Percentiles rank a stretch among this genome's conserved stretches.
Evolutionary conservation across 2,113 vertebrate species (phyloP).

Genomic region (Phalacrocorax aristotelis): DNA sequence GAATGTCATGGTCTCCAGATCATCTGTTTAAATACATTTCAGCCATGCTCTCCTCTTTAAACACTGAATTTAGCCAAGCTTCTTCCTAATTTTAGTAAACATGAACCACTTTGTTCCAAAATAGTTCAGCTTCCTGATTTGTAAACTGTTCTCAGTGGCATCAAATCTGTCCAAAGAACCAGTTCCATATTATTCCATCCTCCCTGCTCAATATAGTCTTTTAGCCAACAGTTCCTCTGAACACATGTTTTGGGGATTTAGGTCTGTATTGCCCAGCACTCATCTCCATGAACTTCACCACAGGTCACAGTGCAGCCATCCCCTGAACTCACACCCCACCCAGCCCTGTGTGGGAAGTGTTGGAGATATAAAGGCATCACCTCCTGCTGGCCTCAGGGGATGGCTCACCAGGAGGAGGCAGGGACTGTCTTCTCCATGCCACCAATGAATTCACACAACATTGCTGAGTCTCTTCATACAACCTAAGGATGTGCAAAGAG

Average conservation of each 20-base stretch:
- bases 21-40: not conserved
- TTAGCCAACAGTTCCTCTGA: not conserved
- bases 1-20: not conserved
- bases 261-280: not conserved
- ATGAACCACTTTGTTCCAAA: not conserved
- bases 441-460: too few species aligned
- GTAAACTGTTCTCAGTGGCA: not conserved
- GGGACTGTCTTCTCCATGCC: fast-evolving
- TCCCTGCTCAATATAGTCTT: not conserved
- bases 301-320: not conserved
- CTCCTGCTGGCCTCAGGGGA: not conserved
- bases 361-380: not conserved
- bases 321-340: not conserved
- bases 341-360: not conserved
- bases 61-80: not conserved
- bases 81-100: not conserved
- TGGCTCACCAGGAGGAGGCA: not conserved
- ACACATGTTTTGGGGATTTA: not conserved
- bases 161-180: not conserved
- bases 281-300: not conserved
- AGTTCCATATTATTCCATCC: not conserved
- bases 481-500: not conserved
- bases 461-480: not conserved
- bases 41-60: not conserved
- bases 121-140: not conserved